Evolutionary conservation across 2,113 vertebrate species (phyloP).

Genomic region (Pelmatolapia mariae): DNA sequence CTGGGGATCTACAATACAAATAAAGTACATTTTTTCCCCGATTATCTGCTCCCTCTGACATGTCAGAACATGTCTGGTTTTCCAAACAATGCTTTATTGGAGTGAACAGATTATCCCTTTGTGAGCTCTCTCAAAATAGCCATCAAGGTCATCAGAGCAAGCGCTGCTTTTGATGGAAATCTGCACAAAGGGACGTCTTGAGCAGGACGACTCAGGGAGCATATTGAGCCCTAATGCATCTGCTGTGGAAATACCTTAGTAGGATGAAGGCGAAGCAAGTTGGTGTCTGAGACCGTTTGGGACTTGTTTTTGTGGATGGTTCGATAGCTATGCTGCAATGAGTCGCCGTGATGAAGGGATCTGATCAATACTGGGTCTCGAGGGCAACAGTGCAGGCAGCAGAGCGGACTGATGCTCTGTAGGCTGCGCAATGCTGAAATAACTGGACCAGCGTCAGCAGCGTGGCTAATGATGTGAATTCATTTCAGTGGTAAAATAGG

Average conservation of each 20-base stretch:
- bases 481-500: not conserved
- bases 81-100: not conserved
- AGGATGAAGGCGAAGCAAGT: not conserved
- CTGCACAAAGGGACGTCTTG: not conserved
- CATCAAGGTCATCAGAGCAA: slow-evolving; percentile 21
- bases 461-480: not conserved
- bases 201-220: not conserved
- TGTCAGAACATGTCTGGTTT: slow-evolving; percentile 33
- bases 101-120: slow-evolving; percentile 19
- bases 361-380: slow-evolving; percentile 56
- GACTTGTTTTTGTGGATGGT: not conserved
- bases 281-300: not conserved
- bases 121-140: not conserved
- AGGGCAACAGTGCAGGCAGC: slow-evolving; percentile 23
- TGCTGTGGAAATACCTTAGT: not conserved
- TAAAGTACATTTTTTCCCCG: not conserved
- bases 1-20: not conserved
- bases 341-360: slow-evolving; percentile 32
- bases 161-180: not conserved
- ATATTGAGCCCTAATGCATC: not conserved
- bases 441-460: not conserved
- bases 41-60: not conserved
- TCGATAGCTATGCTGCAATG: slow-evolving; percentile 52
- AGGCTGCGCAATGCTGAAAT: not conserved
- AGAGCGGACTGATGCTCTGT: not conserved